These are phyloP conservation scores for Actias luna DNA, from an alignment of 2,888 invertebrate species.

Conservation along the genomic window DNA sequence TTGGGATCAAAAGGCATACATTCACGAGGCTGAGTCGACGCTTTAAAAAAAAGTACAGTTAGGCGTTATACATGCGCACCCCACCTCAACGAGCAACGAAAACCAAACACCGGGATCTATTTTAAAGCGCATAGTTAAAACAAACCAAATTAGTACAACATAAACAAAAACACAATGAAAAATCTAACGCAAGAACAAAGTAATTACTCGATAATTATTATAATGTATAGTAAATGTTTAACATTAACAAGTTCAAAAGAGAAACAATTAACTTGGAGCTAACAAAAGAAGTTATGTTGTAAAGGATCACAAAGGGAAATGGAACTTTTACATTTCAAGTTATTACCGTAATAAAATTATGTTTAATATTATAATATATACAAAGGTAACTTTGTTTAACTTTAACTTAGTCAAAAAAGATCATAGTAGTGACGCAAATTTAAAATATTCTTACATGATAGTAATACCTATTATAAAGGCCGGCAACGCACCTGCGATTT, in stretches of 20 bases:
- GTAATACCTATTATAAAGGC: too few species aligned
- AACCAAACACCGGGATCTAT: constrained; percentile 1
- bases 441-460: too few species aligned
- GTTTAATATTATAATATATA: neutral
- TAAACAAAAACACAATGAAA: constrained; percentile 6
- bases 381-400: neutral
- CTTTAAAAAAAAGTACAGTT: neutral
- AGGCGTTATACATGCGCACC: neutral
- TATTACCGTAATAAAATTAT: neutral
- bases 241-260: neutral
- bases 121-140: constrained; percentile 4
- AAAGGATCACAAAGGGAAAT: neutral
- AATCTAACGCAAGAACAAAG: neutral
- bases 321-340: neutral
- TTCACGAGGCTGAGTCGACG: neutral
- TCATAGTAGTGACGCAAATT: too few species aligned
- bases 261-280: neutral
- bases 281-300: constrained; percentile 1
- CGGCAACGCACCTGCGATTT: too few species aligned
- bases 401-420: neutral
- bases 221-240: neutral
- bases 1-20: neutral
- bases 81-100: neutral
- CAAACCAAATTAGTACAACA: constrained; percentile 1
- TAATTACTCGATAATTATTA: neutral